Percentiles rank a stretch among this genome's conserved stretches.
Evolutionary conservation across 2,888 invertebrate genomes (phyloP).

Genomic region (Phorcus lineatus): DNA sequence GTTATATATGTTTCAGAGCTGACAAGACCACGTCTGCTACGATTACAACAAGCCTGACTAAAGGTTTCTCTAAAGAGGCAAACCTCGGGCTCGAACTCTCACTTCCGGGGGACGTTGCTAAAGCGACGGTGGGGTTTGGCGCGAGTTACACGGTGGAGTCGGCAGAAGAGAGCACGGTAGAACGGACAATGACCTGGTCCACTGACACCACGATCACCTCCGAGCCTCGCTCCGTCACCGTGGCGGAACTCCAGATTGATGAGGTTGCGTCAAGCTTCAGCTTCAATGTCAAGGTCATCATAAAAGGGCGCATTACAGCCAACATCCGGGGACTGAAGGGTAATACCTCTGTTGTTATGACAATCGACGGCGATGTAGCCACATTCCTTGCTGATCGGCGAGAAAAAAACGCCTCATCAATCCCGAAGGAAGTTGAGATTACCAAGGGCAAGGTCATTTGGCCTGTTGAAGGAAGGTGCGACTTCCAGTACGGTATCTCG

Average conservation of each 20-base stretch:
- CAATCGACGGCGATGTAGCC: background rate
- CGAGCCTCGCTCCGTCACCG: background rate
- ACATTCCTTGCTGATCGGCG: background rate
- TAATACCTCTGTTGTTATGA: background rate
- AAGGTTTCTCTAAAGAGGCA: background rate
- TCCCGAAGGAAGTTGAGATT: background rate
- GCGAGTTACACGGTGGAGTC: background rate
- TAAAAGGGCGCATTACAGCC: background rate
- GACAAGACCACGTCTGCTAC: background rate
- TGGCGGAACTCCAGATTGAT: background rate
- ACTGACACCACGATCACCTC: background rate
- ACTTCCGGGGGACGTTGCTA: background rate
- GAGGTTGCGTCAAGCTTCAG: background rate
- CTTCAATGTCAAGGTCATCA: background rate
- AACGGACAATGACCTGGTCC: background rate
- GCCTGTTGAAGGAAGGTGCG: background rate
- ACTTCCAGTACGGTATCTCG: background rate
- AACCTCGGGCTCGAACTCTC: background rate
- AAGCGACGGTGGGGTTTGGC: constrained; percentile 15
- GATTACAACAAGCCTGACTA: background rate
- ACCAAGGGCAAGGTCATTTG: background rate
- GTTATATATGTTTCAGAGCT: background rate
- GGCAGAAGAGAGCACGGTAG: background rate
- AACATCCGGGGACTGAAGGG: background rate
- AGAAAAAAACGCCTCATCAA: background rate